Conservation (phyloP, 2,888 invertebrate genomes). For the Gisinianus flammeolus region DNA sequence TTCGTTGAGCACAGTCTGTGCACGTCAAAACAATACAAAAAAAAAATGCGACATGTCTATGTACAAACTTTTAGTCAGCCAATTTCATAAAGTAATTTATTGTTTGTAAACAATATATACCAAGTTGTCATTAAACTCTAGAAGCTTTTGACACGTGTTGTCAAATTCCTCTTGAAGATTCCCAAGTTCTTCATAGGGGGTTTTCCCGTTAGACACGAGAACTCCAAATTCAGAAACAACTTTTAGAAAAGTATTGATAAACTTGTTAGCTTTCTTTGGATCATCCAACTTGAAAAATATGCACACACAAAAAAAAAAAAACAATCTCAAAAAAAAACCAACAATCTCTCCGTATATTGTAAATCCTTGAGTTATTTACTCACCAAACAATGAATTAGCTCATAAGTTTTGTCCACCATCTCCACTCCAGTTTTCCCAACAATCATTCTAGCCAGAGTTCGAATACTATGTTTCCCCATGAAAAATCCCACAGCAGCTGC, state of each 20-base stretch:
- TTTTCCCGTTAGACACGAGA: not conserved
- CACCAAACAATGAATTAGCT: not conserved
- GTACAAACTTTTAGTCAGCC: not conserved
- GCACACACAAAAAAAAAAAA: not conserved
- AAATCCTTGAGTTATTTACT: too few species aligned
- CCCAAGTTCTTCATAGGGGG: not conserved
- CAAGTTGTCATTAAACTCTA: not conserved
- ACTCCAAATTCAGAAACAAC: not conserved
- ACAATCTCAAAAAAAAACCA: too few species aligned
- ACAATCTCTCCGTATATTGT: too few species aligned
- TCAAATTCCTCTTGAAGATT: not conserved
- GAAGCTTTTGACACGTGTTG: not conserved
- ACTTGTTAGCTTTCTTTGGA: not conserved
- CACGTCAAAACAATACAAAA: too few species aligned
- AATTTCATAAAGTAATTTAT: not conserved
- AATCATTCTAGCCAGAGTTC: not conserved
- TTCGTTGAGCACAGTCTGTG: not conserved
- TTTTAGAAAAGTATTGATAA: not conserved
- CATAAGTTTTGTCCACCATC: not conserved
- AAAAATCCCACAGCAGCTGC: not conserved
- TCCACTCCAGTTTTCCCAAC: conserved; percentile 2
- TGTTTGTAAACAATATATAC: not conserved
- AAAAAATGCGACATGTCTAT: not conserved
- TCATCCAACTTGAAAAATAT: not conserved
- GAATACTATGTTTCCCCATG: not conserved